Evolutionary conservation across 2,888 invertebrate genomes (phyloP).

Genomic region (Yponomeuta cagnagella): DNA sequence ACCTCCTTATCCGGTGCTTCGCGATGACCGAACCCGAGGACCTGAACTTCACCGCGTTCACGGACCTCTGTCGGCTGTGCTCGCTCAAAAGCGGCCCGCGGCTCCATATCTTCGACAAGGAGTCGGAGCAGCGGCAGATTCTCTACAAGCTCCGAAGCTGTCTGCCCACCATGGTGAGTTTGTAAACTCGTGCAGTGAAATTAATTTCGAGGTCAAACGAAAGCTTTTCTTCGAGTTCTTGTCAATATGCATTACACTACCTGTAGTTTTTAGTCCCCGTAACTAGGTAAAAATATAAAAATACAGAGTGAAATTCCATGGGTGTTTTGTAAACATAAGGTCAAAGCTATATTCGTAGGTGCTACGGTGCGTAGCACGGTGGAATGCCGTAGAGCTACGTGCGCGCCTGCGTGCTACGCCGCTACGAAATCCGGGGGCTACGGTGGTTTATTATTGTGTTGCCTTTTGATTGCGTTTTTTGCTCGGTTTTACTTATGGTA

Average conservation of each 20-base stretch:
- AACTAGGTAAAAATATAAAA: constrained; percentile 28
- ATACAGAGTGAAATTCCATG: constrained; percentile 18
- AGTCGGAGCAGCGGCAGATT: constrained; percentile 82
- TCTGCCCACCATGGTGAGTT: constrained; percentile 80
- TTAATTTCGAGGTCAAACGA: constrained; percentile 1
- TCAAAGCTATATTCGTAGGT: background rate
- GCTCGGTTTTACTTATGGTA: background rate
- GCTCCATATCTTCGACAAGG: constrained; percentile 82
- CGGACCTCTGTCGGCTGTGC: constrained; percentile 82
- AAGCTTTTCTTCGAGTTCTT: constrained; percentile 20
- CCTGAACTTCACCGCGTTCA: constrained; percentile 80
- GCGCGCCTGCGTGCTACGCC: constrained; percentile 66
- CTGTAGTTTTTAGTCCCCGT: no score
- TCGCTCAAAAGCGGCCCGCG: constrained; percentile 81
- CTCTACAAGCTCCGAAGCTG: constrained; percentile 82
- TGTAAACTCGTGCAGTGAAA: background rate
- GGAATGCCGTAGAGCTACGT: constrained; percentile 29
- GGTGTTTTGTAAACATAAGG: constrained; percentile 16
- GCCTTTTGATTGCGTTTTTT: background rate
- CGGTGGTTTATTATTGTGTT: background rate
- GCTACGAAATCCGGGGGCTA: constrained; percentile 31
- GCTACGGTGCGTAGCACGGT: constrained; percentile 22
- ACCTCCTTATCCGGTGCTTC: constrained; percentile 77
- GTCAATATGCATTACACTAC: constrained; percentile 1
- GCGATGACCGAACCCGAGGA: constrained; percentile 80